Evolutionary conservation across 1,140 invertebrate genomes (phyloP), one percentile per base, ranked within the genome.

Genomic region (Thalassaphorura encarpata): DNA sequence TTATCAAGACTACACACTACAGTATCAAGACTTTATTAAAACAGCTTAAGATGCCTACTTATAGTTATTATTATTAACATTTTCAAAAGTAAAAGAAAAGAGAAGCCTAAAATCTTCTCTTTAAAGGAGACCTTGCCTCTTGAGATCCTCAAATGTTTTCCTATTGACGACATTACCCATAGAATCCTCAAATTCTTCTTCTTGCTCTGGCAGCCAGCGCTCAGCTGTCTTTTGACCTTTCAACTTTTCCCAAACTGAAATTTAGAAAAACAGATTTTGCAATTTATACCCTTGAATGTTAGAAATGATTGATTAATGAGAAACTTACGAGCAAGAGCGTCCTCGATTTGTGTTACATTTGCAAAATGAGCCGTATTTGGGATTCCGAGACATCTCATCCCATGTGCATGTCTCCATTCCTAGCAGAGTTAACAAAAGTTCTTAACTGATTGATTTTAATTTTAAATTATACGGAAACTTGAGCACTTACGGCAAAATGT

Each of bases 321-420:
- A 19, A 36, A 80, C 83, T 80, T 78, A 87, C 84, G 74, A 45
- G 87, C 87, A 40, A 98, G 76, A 3, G 97, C 97, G 76, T 99
- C 97, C 73, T 98, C 94, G 68, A 99, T 99, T 66, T 94, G 89
- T 6, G 96, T 99, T 5, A 99, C 95, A 73, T 99, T 99, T 8
- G 97, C 95, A 78, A 99, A 99, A 77, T 99, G 97, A 11, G 97
- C 95, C 0, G 97, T 99, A 72, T 99, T 99, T 1, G 96, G 96
- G 67, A 99, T 99, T 6, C 96, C 94, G 2, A 99, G 77, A 74
- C 97, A 99, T 5, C 93, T 75, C 96, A 99, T 99, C 18, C 96
- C 96, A 73, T 99, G 95, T 28, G 97, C 95, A 75, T 99, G 97
- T 50, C 97, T 77, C 95, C 97, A 99, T 74, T 99, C 96, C 78